Evolutionary conservation across 1,140 invertebrate genomes (phyloP), one percentile per base, ranked within the genome.

Genomic region (Drosophila lowei): DNA sequence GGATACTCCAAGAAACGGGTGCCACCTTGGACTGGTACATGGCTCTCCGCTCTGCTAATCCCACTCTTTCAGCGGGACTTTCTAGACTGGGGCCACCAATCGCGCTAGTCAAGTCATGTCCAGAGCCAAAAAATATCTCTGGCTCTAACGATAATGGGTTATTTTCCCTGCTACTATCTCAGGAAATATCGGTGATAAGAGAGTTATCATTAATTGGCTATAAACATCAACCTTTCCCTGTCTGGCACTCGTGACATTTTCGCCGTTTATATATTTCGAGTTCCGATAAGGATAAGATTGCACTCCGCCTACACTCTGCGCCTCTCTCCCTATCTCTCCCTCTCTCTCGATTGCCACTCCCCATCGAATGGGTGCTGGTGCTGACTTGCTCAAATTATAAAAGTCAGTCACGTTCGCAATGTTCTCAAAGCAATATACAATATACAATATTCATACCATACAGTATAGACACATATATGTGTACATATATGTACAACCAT

Each of bases 1-100:
- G 1, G 5, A 13, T 43, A 38, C n/a, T 52, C 38, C 2, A 5
- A 38, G 34, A 38, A 0, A 38, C 9, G 30, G 34, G 34, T 21
- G 34, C 25, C 21, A 89, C 85, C 81, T 89, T 89, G 23, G 75
- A 62, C 47, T 86, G 83, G 34, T 88, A 88, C 77, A 78, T 85
- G 23, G 8, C 16, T 11, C 28, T 25, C 4, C 0, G 5, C 4
- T 25, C 5, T 8, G 28, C 3, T 44, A 59, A 72, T 53, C 68
- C 47, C 18, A 9, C 3, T 16, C 41, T 15, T 48, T 46, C 49
- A 54, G 43, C 13, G 16, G 38, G 44, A 44, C 16, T 61, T 59
- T 44, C 30, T 30, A 58, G 50, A 86, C 80, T 86, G 18, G 66
- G 43, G 6, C 3, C 11, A 43, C 23, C 38, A 57, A 60, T 77